Evolutionary conservation across 2,888 invertebrate species (phyloP).

Genomic region (Brachynemurus nebulosus): DNA sequence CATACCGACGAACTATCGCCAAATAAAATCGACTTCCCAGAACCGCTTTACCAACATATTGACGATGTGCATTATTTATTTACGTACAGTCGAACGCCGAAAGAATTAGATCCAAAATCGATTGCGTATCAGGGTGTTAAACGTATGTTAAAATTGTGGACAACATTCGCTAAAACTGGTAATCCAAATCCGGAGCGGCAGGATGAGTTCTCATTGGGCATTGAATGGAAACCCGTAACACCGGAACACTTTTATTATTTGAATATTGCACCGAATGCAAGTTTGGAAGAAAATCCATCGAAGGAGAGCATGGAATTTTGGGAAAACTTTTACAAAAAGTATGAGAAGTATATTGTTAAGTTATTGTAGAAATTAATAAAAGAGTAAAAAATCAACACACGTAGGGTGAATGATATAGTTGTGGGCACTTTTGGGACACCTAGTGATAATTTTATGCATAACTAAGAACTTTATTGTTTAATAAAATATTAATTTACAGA

Average conservation of each 20-base stretch:
- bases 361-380: too few relatives aligned
- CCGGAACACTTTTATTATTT: slow-evolving; percentile 9
- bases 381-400: too few relatives aligned
- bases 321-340: too few relatives aligned
- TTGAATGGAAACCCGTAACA: slow-evolving; percentile 13
- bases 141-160: not conserved
- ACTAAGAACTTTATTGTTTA: too few relatives aligned
- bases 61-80: not conserved
- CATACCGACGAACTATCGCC: too few relatives aligned
- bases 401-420: too few relatives aligned
- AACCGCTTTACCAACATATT: too few relatives aligned
- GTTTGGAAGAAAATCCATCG: slow-evolving; percentile 11
- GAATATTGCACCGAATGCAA: slow-evolving; percentile 11
- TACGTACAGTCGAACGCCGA: not conserved
- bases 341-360: too few relatives aligned
- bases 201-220: not conserved
- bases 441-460: too few relatives aligned
- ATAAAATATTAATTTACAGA: too few relatives aligned
- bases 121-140: not conserved
- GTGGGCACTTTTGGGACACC: too few relatives aligned
- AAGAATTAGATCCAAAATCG: not conserved
- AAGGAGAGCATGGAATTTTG: slow-evolving; percentile 12
- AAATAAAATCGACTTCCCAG: too few relatives aligned
- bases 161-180: not conserved
- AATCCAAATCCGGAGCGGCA: not conserved